A percentile compares a stretch with the other conserved stretches of the same genome.
phyloP scores from a whole-genome alignment of 1,140 invertebrate genomes.

The Drosophila burlai region DNA sequence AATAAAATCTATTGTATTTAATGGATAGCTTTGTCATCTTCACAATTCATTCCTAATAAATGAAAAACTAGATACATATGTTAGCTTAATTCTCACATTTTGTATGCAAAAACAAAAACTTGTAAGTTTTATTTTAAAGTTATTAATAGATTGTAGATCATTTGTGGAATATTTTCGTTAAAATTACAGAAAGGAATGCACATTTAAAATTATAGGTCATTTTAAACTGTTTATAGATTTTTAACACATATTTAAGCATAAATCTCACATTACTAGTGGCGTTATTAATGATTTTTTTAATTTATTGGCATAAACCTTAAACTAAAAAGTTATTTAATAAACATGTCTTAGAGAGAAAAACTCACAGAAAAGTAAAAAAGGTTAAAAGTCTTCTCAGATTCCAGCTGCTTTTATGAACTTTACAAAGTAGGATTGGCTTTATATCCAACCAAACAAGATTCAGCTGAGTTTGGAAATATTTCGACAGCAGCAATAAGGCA shows the following conservation, averaged over 20 bases:
- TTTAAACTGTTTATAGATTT: background rate
- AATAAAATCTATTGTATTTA: background rate
- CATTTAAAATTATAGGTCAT: background rate
- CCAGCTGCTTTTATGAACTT: background rate
- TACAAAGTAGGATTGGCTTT: constrained; percentile 1
- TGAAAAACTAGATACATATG: background rate
- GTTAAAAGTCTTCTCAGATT: background rate
- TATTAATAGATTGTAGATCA: background rate
- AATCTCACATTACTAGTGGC: too few species aligned
- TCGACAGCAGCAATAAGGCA: background rate
- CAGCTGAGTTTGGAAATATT: background rate
- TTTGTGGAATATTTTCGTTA: background rate
- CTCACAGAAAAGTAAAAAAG: background rate
- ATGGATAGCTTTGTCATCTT: background rate
- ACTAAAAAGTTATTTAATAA: background rate
- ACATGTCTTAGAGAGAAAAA: background rate
- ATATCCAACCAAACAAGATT: constrained; percentile 18
- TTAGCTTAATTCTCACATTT: background rate
- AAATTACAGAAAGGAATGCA: background rate
- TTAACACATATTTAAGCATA: background rate
- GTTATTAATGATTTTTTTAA: too few species aligned
- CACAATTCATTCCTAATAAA: background rate
- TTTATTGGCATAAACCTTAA: too few species aligned
- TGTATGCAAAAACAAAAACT: background rate
- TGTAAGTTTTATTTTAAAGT: background rate